phyloP scores from a whole-genome alignment of 2,797 vertebrate species.

The Morus bassanus region DNA sequence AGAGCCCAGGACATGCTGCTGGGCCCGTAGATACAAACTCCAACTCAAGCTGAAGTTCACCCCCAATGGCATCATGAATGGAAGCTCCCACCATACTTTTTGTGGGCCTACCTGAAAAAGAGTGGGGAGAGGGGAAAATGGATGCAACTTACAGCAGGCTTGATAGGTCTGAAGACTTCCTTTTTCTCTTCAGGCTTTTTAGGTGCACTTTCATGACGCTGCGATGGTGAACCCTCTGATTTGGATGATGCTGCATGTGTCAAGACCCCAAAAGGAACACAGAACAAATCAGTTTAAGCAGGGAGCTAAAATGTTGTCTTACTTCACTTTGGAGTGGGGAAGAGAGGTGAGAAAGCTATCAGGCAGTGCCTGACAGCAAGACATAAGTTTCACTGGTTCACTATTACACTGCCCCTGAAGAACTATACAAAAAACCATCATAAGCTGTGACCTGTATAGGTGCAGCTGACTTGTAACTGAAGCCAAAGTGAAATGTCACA shows the following conservation, averaged over 20 bases:
- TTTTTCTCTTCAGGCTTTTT: slow-evolving; percentile 91
- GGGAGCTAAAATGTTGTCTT: not conserved
- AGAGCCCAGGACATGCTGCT: not conserved
- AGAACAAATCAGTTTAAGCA: not conserved
- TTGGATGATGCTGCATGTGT: slow-evolving; percentile 86
- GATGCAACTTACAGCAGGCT: slow-evolving; percentile 85
- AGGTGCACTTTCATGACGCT: slow-evolving; percentile 84
- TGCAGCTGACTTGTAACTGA: not conserved
- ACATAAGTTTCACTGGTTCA: not conserved
- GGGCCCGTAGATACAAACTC: not conserved
- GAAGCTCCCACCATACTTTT: not conserved
- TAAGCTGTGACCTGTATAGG: not conserved
- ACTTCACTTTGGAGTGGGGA: not conserved
- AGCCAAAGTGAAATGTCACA: not conserved
- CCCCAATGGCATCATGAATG: not conserved
- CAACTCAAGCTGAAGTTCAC: not conserved
- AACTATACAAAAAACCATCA: not conserved
- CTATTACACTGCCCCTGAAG: not conserved
- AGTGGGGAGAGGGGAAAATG: not conserved
- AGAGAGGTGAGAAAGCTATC: not conserved
- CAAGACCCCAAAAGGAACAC: not conserved
- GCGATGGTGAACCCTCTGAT: slow-evolving; percentile 90
- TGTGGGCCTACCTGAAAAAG: not conserved
- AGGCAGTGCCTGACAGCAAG: not conserved
- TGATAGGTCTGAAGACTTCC: slow-evolving; percentile 84